These are phyloP conservation scores for Caranx melampygus DNA, from an alignment of 2,113 vertebrate species.

Conservation along the genomic window DNA sequence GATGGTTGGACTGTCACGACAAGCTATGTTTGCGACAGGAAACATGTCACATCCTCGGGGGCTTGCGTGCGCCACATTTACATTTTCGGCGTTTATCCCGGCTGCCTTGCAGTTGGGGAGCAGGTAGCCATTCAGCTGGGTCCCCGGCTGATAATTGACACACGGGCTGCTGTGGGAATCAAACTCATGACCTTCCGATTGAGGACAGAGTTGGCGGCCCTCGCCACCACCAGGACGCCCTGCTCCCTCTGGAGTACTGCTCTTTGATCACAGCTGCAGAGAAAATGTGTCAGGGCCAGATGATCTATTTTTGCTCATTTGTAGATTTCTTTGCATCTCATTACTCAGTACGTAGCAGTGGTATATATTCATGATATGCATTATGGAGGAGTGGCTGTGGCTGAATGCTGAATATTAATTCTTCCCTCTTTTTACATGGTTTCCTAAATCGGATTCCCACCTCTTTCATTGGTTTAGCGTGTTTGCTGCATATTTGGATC, in stretches of 20 bases:
- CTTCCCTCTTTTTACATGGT: conserved; percentile 1
- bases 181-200: conserved; percentile 38
- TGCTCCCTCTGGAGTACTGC: conserved; percentile 6
- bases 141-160: conserved; percentile 1
- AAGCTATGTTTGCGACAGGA: conserved; percentile 46
- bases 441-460: conserved; percentile 37
- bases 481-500: conserved; percentile 21
- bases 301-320: conserved; percentile 64
- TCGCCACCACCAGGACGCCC: conserved; percentile 1
- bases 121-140: neutral
- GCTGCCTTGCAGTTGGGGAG: neutral
- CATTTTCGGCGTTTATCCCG: conserved; percentile 22
- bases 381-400: conserved; percentile 53
- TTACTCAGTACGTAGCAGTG: conserved; percentile 18
- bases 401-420: conserved; percentile 53
- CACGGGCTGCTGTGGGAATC: conserved; percentile 16
- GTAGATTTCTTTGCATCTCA: conserved; percentile 59
- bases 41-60: conserved; percentile 47
- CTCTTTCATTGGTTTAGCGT: conserved; percentile 18
- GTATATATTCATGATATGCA: conserved; percentile 64
- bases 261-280: conserved; percentile 59
- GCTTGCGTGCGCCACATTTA: conserved; percentile 13
- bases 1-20: conserved; percentile 56
- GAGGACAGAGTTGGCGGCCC: neutral
- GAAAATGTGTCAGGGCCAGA: conserved; percentile 57